Base-by-base conservation (phyloP, 2,888 invertebrate species). In the Stenichneumon culpator region DNA sequence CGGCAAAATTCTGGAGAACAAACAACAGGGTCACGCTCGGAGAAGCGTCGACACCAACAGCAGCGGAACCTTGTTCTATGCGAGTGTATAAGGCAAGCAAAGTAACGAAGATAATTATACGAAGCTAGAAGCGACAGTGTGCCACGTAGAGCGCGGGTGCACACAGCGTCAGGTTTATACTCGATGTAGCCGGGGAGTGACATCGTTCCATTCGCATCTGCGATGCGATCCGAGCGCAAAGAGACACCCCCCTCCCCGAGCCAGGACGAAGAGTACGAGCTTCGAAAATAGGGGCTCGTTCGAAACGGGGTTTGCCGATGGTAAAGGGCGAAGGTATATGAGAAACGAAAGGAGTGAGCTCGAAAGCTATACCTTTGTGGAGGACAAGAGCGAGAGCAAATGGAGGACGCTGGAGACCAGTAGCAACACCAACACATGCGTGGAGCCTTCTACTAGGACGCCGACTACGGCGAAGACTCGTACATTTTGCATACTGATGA, bases 401-500 rank as follows among this genome's bases (percentile, higher is more conserved):
- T 89, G 89, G 88, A 87, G 87, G 87, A 87, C 87, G 88, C 90
- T 84, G 85, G 88, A 88, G 63, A 63, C 78, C 88, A 60, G 60
- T 74, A 28, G 79, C 82, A 67, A 44, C 81, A 84, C 73, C 69
- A 72, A 63, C 70, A 67, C 68, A 89, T 88, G 88, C 89, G 89
- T 88, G 86, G 87, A 86, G 84, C 87, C 88, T 87, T 86, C 74
- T 25, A 54, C 74, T 19, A 67, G 54, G 28, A 67, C 74, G 74
- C 74, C 68, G 73, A 68, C 52, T 65, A 81, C 73, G 68, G 39
- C 73, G 80, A 44, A 25, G 60, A 88, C 90, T 90, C 87, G 87
- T 87, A 90, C 91, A 91, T 90, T 91, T 91, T 92, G 91, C 90
- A 92, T 92, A 90, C 92, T 90, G 92, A 92, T 92, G 92, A 91